Conservation (phyloP, 2,113 vertebrate species). For the Pseudorhombus dupliciocellatus region DNA sequence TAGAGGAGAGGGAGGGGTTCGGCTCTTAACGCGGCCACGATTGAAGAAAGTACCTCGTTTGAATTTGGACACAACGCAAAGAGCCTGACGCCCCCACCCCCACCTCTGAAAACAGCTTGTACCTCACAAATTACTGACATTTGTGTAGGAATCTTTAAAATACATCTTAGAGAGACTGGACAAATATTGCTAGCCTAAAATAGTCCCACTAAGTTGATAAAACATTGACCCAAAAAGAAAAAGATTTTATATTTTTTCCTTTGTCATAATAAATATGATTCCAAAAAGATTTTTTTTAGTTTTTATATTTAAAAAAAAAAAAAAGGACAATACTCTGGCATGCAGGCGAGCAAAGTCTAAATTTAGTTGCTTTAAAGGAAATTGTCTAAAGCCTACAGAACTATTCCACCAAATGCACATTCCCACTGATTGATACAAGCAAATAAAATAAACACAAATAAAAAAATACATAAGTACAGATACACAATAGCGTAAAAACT, state of each 20-base stretch:
- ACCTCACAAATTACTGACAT: slow-evolving; percentile 68
- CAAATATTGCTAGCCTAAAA: slow-evolving; percentile 83
- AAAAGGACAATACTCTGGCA: slow-evolving; percentile 89
- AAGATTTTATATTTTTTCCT: slow-evolving; percentile 55
- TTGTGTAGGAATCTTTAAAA: slow-evolving; percentile 76
- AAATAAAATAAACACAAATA: slow-evolving; percentile 71
- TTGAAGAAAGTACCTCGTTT: slow-evolving; percentile 86
- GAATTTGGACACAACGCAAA: slow-evolving; percentile 68
- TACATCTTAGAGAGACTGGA: slow-evolving; percentile 72
- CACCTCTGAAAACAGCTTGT: slow-evolving; percentile 26
- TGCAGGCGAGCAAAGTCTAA: slow-evolving; percentile 85
- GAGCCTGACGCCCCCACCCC: slow-evolving; percentile 36
- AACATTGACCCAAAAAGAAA: slow-evolving; percentile 64
- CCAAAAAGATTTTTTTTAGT: slow-evolving; percentile 72
- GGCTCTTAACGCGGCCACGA: slow-evolving; percentile 59
- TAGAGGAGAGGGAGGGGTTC: slow-evolving; percentile 11
- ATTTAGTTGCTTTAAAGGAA: slow-evolving; percentile 59
- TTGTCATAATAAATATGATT: slow-evolving; percentile 76
- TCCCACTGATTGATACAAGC: slow-evolving; percentile 99
- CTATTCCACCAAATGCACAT: slow-evolving; percentile 95
- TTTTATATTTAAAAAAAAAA: slow-evolving; percentile 73
- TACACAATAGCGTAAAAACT: slow-evolving; percentile 68
- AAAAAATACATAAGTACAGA: slow-evolving; percentile 52
- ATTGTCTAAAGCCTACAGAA: slow-evolving; percentile 77
- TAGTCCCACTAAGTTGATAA: slow-evolving; percentile 74